Conservation (phyloP, 2,113 vertebrate species). For the Sceloporus tristichus region DNA sequence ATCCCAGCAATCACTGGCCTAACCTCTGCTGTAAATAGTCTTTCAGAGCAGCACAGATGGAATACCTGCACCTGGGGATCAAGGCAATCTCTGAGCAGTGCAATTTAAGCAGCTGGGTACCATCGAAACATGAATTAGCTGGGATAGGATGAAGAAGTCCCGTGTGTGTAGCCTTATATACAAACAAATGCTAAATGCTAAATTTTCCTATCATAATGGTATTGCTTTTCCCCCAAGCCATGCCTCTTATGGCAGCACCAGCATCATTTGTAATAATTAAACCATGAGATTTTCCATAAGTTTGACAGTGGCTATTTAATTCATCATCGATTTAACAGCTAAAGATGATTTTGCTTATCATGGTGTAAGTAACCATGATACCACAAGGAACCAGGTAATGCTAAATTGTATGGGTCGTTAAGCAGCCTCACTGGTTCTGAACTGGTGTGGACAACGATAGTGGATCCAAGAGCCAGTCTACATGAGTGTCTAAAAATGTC, state of each 20-base stretch:
- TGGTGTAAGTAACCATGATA: constrained; percentile 72
- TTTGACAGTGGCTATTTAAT: constrained; percentile 75
- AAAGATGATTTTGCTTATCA: constrained; percentile 82
- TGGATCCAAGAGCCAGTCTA: no score
- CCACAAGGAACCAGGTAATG: constrained; percentile 75
- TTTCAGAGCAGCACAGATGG: constrained; percentile 74
- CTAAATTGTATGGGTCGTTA: constrained; percentile 66
- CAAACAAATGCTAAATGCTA: constrained; percentile 55
- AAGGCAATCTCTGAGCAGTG: constrained; percentile 67
- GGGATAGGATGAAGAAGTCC: constrained; percentile 54
- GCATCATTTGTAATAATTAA: constrained; percentile 74
- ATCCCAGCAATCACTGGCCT: constrained; percentile 78
- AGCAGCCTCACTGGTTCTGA: constrained; percentile 77
- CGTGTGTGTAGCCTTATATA: constrained; percentile 34
- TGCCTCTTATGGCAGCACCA: constrained; percentile 64
- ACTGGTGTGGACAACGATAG: not conserved
- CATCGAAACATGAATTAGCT: constrained; percentile 64
- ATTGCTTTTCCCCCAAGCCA: constrained; percentile 27
- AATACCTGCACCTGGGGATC: constrained; percentile 75
- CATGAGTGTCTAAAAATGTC: no score
- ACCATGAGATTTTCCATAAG: constrained; percentile 72
- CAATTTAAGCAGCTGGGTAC: constrained; percentile 75
- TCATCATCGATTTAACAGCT: constrained; percentile 82
- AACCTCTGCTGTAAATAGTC: constrained; percentile 77
- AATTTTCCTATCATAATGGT: constrained; percentile 18